Conservation (phyloP, 1,140 invertebrate genomes). For the Polypedilum pembai region DNA sequence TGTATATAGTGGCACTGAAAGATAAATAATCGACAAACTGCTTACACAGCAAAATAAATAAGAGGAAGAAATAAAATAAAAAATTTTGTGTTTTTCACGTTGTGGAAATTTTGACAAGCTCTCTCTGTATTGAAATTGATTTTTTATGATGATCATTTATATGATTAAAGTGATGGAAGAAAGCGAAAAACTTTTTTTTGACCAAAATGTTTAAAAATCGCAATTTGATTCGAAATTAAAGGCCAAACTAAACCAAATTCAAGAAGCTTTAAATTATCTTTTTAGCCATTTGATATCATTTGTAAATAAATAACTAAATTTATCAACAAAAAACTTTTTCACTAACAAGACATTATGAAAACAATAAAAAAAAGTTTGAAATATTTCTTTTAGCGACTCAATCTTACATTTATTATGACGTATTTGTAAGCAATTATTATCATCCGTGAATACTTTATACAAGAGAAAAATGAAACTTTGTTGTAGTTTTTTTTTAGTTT, state of each 20-base stretch:
- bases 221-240: too few relatives aligned
- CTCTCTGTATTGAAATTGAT: neutral
- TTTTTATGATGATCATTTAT: neutral
- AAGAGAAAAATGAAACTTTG: neutral
- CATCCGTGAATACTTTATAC: neutral
- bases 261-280: too few relatives aligned
- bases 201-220: too few relatives aligned
- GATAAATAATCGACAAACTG: conserved; percentile 4
- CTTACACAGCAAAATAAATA: neutral
- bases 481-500: neutral
- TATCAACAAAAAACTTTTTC: too few relatives aligned
- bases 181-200: neutral
- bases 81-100: neutral
- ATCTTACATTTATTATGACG: neutral
- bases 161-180: neutral
- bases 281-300: too few relatives aligned
- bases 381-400: neutral
- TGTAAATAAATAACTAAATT: too few relatives aligned
- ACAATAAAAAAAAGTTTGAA: neutral
- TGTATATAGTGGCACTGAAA: neutral
- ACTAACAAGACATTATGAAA: too few relatives aligned
- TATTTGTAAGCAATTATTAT: conserved; percentile 19
- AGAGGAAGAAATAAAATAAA: neutral
- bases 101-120: too few relatives aligned
- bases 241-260: too few relatives aligned